Percentiles rank a stretch among this genome's conserved stretches.
Conservation (phyloP, 1,140 invertebrate species). For the Calliphora vicina region DNA sequence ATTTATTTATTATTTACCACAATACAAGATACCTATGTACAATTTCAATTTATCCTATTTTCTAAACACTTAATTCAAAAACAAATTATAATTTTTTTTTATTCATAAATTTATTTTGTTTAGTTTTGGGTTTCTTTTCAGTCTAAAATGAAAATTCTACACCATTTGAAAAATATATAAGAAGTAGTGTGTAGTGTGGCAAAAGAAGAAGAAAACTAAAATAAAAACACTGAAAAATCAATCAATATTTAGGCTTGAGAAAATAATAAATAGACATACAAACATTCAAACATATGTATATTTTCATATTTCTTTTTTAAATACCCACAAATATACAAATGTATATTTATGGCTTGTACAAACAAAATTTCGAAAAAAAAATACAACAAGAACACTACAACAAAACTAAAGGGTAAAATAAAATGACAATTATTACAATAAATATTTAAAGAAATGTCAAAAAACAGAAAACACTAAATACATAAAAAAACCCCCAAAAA, state of each 20-base stretch:
- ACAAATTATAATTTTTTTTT: background rate
- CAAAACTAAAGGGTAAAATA: too few species aligned
- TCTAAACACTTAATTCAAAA: too few species aligned
- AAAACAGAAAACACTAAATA: background rate
- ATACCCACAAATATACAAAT: too few species aligned
- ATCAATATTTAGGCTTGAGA: constrained; percentile 1
- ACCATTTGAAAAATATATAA: background rate
- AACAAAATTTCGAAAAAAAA: background rate
- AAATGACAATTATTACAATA: background rate
- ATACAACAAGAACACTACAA: background rate
- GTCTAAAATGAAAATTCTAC: background rate
- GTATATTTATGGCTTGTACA: background rate
- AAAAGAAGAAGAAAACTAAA: background rate
- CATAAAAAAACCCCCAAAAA: background rate
- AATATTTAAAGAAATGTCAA: background rate
- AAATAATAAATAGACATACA: constrained; percentile 15
- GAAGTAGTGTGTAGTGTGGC: background rate
- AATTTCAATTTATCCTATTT: too few species aligned
- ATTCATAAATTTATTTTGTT: background rate
- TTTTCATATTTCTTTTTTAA: too few species aligned
- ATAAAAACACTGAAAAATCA: background rate
- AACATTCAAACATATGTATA: background rate
- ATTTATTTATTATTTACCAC: too few species aligned
- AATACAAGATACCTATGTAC: too few species aligned
- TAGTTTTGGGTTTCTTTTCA: too few species aligned